Conservation (phyloP, 2,797 vertebrate genomes). For the Orestias chungarensis region DNA sequence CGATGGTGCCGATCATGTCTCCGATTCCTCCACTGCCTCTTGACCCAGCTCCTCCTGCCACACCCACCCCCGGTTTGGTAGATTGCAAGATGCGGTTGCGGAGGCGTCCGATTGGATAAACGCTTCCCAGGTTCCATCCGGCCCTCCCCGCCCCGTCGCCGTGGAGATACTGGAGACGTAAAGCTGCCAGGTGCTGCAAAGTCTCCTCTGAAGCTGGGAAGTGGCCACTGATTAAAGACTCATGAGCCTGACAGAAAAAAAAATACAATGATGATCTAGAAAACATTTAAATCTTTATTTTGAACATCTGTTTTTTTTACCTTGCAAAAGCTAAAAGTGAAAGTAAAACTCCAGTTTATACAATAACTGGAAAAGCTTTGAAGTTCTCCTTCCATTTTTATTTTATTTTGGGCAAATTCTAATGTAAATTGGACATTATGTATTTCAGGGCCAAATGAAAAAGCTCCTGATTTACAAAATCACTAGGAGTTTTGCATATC, state of each 20-base stretch:
- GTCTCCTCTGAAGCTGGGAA: conserved; percentile 93
- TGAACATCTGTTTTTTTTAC: not conserved
- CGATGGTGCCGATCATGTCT: conserved; percentile 63
- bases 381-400: not conserved
- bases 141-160: conserved; percentile 85
- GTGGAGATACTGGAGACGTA: conserved; percentile 91
- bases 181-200: conserved; percentile 88
- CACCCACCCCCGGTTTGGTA: conserved; percentile 82
- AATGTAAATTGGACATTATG: not conserved
- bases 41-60: conserved; percentile 62
- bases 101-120: conserved; percentile 89
- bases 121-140: conserved; percentile 86
- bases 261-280: not conserved
- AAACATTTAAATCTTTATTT: not conserved
- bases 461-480: not conserved
- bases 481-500: not conserved
- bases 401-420: not conserved
- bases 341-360: not conserved
- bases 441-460: not conserved
- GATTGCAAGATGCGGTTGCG: conserved; percentile 90
- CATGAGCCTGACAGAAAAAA: conserved; percentile 84
- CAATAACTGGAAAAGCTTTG: not conserved
- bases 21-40: conserved; percentile 55
- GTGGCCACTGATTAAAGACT: conserved; percentile 92
- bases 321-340: not conserved